Base-by-base conservation (phyloP, 2,888 invertebrate species). In the Cataglyphis albicans region DNA sequence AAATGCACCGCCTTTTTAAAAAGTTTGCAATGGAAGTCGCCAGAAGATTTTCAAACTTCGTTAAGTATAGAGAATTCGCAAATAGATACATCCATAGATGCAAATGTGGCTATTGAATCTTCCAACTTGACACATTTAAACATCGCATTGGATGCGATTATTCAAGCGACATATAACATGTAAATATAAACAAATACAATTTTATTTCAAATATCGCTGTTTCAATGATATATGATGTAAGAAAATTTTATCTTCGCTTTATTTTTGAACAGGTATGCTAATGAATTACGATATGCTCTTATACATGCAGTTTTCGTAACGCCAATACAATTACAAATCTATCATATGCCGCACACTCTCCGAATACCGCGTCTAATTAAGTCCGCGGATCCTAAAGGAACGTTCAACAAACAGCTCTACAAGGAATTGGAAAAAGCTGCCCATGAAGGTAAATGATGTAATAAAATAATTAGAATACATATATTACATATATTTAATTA, bases 81-180 rank as follows among this genome's bases (percentile, higher is more conserved):
- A 44, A 74, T 5, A 44, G 41, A 44, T 44, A 44, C 12, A 25
- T 59, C 18, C 38, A 59, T n/a, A 61, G n/a, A 21, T 52, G 18
- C 35, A 15, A 41, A 81, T 18, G 18, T 21, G 6, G 6, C 48
- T 6, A 25, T 32, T 12, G 32, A 57, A 84, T 70, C 65, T 15
- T 61, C 15, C 29, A 63, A 38, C 25, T 63, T 38, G 59, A 38
- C 48, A 63, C 59, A 85, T 65, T 74, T 84, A 4, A 18, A 41
- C 10, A 38, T 67, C 5, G 76, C 88, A 65, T 83, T 93, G 32
- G 72, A 90, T 38, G 63, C 81, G 38, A 88, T 93, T 52, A 86
- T 92, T 0, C 86, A 90, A 9, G 88, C 91, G 6, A 91, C 91
- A 25, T 92, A 91, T 78, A 73, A 83, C 29, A 90, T 92, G 93